These are phyloP conservation scores for Heterodera schachtii DNA, from an alignment of 1,140 invertebrate species.

Conservation along the genomic window DNA sequence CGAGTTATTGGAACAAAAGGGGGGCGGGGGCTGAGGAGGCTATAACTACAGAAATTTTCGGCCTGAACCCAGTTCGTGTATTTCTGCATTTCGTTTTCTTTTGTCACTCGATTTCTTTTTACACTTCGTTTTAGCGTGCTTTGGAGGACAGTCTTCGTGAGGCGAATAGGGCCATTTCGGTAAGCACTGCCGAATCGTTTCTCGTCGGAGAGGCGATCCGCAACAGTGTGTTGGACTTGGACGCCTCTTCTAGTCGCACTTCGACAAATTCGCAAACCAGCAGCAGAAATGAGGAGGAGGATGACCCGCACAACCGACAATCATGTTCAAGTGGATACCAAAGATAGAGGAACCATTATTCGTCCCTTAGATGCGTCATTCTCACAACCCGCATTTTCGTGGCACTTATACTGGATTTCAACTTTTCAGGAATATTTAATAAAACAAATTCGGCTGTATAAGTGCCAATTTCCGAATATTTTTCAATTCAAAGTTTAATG, in stretches of 20 bases:
- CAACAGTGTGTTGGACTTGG: neutral
- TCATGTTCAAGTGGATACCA: constrained; percentile 19
- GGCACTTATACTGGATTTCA: neutral
- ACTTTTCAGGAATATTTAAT: neutral
- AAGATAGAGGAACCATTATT: neutral
- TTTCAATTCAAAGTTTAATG: neutral
- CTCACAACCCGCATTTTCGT: neutral
- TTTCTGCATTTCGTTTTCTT: constrained; percentile 1
- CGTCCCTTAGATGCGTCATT: neutral
- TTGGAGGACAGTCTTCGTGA: constrained; percentile 33
- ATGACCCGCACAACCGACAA: constrained; percentile 23
- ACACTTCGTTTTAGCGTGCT: constrained; percentile 31
- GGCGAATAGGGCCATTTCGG: constrained; percentile 17
- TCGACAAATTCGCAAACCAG: neutral
- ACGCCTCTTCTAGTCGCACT: constrained; percentile 11
- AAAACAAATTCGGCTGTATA: neutral
- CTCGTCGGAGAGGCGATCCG: constrained; percentile 20
- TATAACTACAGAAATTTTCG: too few species aligned
- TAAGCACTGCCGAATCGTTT: constrained; percentile 10
- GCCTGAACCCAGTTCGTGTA: too few species aligned
- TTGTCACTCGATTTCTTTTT: neutral
- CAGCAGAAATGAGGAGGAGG: neutral
- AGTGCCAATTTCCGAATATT: neutral
- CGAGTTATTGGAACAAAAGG: too few species aligned
- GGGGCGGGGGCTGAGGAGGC: too few species aligned